Conservation (phyloP, 2,113 vertebrate genomes). For the Clarias magur region DNA sequence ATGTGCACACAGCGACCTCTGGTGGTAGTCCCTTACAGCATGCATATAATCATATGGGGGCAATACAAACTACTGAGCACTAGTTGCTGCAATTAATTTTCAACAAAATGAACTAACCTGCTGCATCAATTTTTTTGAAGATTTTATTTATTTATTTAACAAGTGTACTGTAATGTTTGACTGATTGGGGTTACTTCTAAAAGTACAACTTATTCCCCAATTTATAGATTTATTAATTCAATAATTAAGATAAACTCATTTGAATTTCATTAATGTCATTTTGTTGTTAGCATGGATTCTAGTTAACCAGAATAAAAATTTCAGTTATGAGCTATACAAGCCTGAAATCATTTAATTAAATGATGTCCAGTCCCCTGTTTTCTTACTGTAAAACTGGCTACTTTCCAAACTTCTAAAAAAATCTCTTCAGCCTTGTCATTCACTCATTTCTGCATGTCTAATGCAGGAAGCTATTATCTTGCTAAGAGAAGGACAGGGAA, state of each 20-base stretch:
- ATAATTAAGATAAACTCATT: neutral
- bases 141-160: neutral
- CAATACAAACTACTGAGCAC: too few relatives aligned
- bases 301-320: neutral
- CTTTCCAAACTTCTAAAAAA: slow-evolving; percentile 56
- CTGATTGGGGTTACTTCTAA: neutral
- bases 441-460: slow-evolving; percentile 66
- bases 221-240: neutral
- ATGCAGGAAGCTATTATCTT: slow-evolving; percentile 58
- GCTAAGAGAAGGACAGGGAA: slow-evolving; percentile 45
- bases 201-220: neutral
- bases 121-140: neutral
- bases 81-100: too few relatives aligned
- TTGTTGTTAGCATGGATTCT: neutral
- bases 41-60: too few relatives aligned
- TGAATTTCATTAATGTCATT: neutral
- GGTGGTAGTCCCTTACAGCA: too few relatives aligned
- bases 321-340: neutral
- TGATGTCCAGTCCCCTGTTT: slow-evolving; percentile 40
- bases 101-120: too few relatives aligned
- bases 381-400: slow-evolving; percentile 54
- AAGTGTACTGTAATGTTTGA: neutral
- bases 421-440: slow-evolving; percentile 65
- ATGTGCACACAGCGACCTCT: too few relatives aligned
- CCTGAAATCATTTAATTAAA: neutral